A percentile compares a stretch with the other conserved stretches of the same genome.
phyloP scores from a whole-genome alignment of 2,888 invertebrate genomes.

The Torymus aiolomorphi region DNA sequence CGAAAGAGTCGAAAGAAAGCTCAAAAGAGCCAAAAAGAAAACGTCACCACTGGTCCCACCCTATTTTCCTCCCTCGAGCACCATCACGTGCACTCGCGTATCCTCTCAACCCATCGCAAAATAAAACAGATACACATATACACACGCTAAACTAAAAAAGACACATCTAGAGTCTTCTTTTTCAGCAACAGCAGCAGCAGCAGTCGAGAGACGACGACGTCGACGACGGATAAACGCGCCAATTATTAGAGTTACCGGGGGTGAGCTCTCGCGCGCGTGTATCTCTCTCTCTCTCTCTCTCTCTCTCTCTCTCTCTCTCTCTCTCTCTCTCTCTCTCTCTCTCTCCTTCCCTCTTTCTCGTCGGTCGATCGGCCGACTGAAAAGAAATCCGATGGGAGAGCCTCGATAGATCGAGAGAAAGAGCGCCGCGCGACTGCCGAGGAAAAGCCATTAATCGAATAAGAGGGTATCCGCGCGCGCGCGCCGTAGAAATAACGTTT shows the following conservation, averaged over 20 bases:
- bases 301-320: conserved; percentile 10
- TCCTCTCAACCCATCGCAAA: too few relatives aligned
- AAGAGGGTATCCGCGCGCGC: conserved; percentile 57
- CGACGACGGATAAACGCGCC: conserved; percentile 67
- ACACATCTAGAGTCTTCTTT: too few relatives aligned
- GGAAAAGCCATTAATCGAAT: conserved; percentile 67
- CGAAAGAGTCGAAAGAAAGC: too few relatives aligned
- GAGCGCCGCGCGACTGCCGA: conserved; percentile 44
- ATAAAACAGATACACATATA: too few relatives aligned
- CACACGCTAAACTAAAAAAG: too few relatives aligned
- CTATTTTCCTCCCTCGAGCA: too few relatives aligned
- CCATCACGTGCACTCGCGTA: too few relatives aligned
- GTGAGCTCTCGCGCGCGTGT: conserved; percentile 59
- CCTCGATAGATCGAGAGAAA: conserved; percentile 61
- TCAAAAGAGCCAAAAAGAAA: too few relatives aligned
- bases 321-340: conserved; percentile 59
- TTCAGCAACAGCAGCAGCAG: too few relatives aligned
- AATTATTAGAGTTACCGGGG: conserved; percentile 70
- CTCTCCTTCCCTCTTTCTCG: conserved; percentile 39
- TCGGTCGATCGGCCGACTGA: conserved; percentile 68
- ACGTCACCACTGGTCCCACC: too few relatives aligned
- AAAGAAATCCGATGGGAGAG: conserved; percentile 69
- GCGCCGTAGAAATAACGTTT: conserved; percentile 64
- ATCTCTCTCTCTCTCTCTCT: conserved; percentile 60
- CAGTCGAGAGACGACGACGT: conserved; percentile 43